These are phyloP conservation scores for Aphelenchoides fujianensis DNA, from an alignment of 1,140 invertebrate genomes.

Conservation along the genomic window DNA sequence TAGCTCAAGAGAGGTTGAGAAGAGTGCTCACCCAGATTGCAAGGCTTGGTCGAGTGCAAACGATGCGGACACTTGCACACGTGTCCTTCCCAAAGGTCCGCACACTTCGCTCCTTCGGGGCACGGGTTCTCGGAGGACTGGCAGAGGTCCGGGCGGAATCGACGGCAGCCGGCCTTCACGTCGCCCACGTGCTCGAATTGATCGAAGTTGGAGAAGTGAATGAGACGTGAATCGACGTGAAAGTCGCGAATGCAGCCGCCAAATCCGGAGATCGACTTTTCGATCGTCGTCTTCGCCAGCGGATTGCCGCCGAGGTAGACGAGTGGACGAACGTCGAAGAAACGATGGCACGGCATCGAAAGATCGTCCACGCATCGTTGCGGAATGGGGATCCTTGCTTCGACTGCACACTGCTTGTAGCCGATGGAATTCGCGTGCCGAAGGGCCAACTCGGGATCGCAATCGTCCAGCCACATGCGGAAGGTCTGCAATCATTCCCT, in stretches of 20 bases:
- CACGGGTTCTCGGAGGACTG: slow-evolving; percentile 37
- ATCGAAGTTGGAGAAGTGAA: slow-evolving; percentile 56
- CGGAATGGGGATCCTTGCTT: slow-evolving; percentile 67
- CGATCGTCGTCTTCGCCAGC: background rate
- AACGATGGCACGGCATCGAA: slow-evolving; percentile 87
- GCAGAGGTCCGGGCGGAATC: slow-evolving; percentile 41
- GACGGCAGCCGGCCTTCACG: slow-evolving; percentile 49
- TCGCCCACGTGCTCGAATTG: slow-evolving; percentile 49
- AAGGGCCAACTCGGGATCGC: slow-evolving; percentile 77
- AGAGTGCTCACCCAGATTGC: slow-evolving; percentile 9
- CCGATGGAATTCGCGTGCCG: slow-evolving; percentile 66
- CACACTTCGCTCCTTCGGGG: slow-evolving; percentile 40
- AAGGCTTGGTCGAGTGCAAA: slow-evolving; percentile 40
- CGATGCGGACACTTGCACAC: slow-evolving; percentile 45
- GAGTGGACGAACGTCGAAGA: slow-evolving; percentile 89
- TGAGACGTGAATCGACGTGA: slow-evolving; percentile 39
- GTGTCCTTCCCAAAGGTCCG: slow-evolving; percentile 50
- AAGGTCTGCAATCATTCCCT: slow-evolving; percentile 71
- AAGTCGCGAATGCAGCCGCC: slow-evolving; percentile 55
- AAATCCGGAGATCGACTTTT: slow-evolving; percentile 29
- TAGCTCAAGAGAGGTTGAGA: slow-evolving; percentile 10
- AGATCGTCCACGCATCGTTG: slow-evolving; percentile 70
- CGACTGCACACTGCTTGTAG: slow-evolving; percentile 78
- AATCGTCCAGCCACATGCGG: slow-evolving; percentile 81
- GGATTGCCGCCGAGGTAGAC: slow-evolving; percentile 89